Evolutionary conservation across 2,888 invertebrate genomes (phyloP), one percentile per base, ranked within the genome.

Genomic region (Nephrotoma appendiculata): DNA sequence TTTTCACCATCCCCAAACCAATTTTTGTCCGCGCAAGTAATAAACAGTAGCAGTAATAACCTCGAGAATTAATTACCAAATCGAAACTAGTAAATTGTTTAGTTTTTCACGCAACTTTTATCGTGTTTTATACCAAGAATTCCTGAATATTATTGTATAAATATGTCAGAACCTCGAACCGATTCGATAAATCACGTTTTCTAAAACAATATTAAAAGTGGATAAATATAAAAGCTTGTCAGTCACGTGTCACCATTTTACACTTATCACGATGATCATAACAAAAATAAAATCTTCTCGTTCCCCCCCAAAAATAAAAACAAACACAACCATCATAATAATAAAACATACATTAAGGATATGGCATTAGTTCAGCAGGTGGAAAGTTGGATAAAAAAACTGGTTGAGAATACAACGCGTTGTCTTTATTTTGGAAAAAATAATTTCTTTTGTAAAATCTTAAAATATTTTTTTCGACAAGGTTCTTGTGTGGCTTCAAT

Each of bases 401-500:
- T 71, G 19, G 44, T 44, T 71, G 19, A 19, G 19, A 31, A 31
- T 3, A 19, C 31, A 31, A 71, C 57, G 6, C 15, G 15, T 57
- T 5, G 5, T 6, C 19, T 57, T 57, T 57, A 57, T 57, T 57
- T 71, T 31, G 71, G 31, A 57, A 57, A 57, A 15, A 15, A 57
- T 57, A 57, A 57, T 15, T 57, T 19, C 19, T 19, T 57, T 71
- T 71, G 19, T 71, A 71, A 31, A 9, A 31, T 71, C 31, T 71
- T 71, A 31, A 71, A 71, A 71, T 31, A 31, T 11, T 9, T 71
- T 71, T 57, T 71, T 31, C 71, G 71, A 31, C 31, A 9, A 11
- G 31, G 2, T 31, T 2, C 11, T 5, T 31, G 31, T n/a, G 89
- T 90, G 0, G 90, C 90, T 86, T 88, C 88, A 15, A 90, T 89